Percentiles rank a stretch among this genome's conserved stretches.
These are phyloP conservation scores for Forbesichthys agassizii DNA, from an alignment of 2,113 vertebrate species.

Conservation along the genomic window DNA sequence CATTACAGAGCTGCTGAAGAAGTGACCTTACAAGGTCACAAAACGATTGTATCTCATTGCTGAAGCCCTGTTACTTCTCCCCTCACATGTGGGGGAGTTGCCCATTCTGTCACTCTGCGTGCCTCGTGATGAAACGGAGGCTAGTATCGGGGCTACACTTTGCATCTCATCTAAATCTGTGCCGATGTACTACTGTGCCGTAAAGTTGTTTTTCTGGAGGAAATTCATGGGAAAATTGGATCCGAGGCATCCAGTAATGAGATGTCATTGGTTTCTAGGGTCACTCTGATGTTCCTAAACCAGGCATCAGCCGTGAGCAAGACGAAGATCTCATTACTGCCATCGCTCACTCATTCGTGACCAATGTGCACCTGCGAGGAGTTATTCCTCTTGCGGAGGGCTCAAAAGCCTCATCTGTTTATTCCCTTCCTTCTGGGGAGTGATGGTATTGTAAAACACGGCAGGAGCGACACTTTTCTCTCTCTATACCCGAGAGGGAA, in stretches of 20 bases:
- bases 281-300: conserved; percentile 23
- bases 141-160: conserved; percentile 6
- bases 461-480: conserved; percentile 12
- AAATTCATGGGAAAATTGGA: conserved; percentile 22
- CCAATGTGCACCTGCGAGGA: conserved; percentile 37
- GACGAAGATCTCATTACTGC: conserved; percentile 36
- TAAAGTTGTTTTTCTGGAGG: conserved; percentile 24
- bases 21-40: conserved; percentile 14
- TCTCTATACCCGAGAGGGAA: conserved; percentile 9
- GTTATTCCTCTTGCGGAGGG: conserved; percentile 27
- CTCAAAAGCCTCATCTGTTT: conserved; percentile 10
- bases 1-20: not conserved
- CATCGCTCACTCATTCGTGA: conserved; percentile 23
- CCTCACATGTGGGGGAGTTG: not conserved
- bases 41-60: conserved; percentile 3
- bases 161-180: conserved; percentile 27
- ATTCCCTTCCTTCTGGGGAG: not conserved
- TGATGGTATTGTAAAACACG: not conserved
- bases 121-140: not conserved
- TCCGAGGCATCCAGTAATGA: conserved; percentile 23
- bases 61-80: conserved; percentile 10
- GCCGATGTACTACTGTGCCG: conserved; percentile 33
- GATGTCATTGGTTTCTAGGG: conserved; percentile 22
- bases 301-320: conserved; percentile 23
- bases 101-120: conserved; percentile 2